Evolutionary conservation across 2,888 invertebrate genomes (phyloP).

Genomic region (Sesia bembeciformis): DNA sequence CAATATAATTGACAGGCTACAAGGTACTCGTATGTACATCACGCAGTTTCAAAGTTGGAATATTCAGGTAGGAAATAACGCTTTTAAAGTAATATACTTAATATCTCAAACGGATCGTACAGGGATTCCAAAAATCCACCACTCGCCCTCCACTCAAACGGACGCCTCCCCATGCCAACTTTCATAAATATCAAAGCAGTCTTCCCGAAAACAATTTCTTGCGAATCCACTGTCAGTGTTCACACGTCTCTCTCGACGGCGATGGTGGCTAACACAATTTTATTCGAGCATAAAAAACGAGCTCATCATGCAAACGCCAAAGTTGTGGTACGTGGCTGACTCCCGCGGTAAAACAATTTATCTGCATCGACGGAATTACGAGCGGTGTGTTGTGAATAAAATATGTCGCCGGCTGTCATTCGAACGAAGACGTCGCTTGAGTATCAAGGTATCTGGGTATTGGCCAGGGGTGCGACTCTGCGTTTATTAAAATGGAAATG

Average conservation of each 20-base stretch:
- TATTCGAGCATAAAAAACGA: slow-evolving; percentile 72
- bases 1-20: too few species aligned
- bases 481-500: background rate
- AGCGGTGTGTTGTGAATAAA: slow-evolving; percentile 67
- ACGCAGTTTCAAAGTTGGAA: too few species aligned
- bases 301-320: slow-evolving; percentile 74
- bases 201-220: slow-evolving; percentile 63
- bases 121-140: slow-evolving; percentile 31
- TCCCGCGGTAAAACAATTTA: slow-evolving; percentile 72
- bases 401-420: slow-evolving; percentile 71
- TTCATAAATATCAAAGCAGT: slow-evolving; percentile 71
- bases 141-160: slow-evolving; percentile 49
- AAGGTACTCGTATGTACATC: too few species aligned
- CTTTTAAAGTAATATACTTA: too few species aligned
- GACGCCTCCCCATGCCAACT: slow-evolving; percentile 48
- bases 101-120: too few species aligned
- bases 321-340: slow-evolving; percentile 61
- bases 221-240: slow-evolving; percentile 44
- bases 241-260: slow-evolving; percentile 46
- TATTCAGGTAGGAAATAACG: too few species aligned
- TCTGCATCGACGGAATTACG: slow-evolving; percentile 74
- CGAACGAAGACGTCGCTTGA: slow-evolving; percentile 42
- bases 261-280: slow-evolving; percentile 68
- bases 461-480: background rate
- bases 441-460: background rate